Evolutionary conservation across 2,113 vertebrate genomes (phyloP).

Genomic region (Condylura cristata): DNA sequence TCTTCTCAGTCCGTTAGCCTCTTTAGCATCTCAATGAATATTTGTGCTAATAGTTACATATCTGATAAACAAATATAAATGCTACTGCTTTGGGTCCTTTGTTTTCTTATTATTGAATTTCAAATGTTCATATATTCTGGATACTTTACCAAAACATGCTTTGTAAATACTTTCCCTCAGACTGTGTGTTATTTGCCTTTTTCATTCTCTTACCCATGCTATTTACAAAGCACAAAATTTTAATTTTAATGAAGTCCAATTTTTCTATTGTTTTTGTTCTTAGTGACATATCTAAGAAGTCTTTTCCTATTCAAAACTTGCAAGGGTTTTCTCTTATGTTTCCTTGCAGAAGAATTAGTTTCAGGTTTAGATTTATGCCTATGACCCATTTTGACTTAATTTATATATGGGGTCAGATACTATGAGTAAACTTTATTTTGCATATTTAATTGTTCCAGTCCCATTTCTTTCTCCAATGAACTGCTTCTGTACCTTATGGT

Average conservation of each 20-base stretch:
- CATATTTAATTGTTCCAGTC: not conserved
- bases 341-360: not conserved
- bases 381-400: not conserved
- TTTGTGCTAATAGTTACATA: not conserved
- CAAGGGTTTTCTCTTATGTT: not conserved
- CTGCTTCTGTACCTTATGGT: not conserved
- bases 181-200: not conserved
- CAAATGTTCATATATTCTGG: not conserved
- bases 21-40: not conserved
- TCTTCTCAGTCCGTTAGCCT: not conserved
- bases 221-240: constrained; percentile 11
- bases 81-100: not conserved
- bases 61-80: constrained; percentile 20
- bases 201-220: not conserved
- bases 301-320: not conserved
- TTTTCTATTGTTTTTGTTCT: not conserved
- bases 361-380: not conserved
- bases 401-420: not conserved
- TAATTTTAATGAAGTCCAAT: not conserved
- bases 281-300: not conserved
- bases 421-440: not conserved
- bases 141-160: not conserved
- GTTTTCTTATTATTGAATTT: not conserved
- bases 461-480: not conserved
- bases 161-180: constrained; percentile 18